Percentiles rank a stretch among this genome's conserved stretches.
Conservation (phyloP, 1,140 invertebrate species). For the Centruroides sculpturatus region DNA sequence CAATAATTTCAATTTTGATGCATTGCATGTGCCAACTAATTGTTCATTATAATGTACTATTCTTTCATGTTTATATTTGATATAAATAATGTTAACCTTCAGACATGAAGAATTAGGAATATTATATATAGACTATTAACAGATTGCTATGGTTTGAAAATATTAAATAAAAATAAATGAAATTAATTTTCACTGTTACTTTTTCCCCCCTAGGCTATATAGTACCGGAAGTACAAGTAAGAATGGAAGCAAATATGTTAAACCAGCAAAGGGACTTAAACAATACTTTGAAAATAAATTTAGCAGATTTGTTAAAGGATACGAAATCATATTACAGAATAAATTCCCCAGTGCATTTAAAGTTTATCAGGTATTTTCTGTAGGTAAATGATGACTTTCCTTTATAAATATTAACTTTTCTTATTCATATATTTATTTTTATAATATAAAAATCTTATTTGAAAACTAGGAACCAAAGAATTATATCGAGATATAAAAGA, state of each 20-base stretch:
- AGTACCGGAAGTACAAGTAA: too few relatives aligned
- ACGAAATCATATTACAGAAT: constrained; percentile 45
- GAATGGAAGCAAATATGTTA: constrained; percentile 6
- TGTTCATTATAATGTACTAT: too few relatives aligned
- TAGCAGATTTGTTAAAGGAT: constrained; percentile 31
- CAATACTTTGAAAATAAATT: constrained; percentile 13
- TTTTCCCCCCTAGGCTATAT: too few relatives aligned
- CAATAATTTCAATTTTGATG: too few relatives aligned
- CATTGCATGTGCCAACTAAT: too few relatives aligned
- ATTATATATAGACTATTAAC: too few relatives aligned
- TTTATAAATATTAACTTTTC: background rate
- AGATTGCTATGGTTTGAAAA: too few relatives aligned
- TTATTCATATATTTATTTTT: background rate
- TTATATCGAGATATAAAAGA: constrained; percentile 55
- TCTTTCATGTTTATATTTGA: too few relatives aligned
- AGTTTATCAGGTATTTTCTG: constrained; percentile 57
- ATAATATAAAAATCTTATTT: background rate
- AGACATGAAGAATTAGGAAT: too few relatives aligned
- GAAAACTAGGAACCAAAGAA: constrained; percentile 30
- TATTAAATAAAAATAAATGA: too few relatives aligned
- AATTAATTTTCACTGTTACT: too few relatives aligned
- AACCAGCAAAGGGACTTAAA: constrained; percentile 13
- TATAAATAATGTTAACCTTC: too few relatives aligned
- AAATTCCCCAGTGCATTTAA: constrained; percentile 60
- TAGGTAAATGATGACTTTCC: constrained; percentile 35